A percentile compares a stretch with the other conserved stretches of the same genome.
Evolutionary conservation across 1,140 invertebrate species (phyloP).

Genomic region (Eulimnadia texana): DNA sequence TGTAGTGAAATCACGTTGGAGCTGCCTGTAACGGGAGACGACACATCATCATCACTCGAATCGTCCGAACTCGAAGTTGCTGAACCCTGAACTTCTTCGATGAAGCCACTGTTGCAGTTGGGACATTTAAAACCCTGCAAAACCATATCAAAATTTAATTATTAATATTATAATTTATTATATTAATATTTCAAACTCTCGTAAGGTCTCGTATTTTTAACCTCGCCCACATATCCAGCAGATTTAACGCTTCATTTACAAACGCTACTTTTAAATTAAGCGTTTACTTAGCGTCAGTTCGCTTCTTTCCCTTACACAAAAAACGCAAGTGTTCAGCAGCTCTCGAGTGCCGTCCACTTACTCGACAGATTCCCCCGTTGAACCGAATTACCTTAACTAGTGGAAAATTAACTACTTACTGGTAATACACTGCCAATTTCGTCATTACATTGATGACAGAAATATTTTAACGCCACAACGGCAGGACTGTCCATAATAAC

Average conservation of each 20-base stretch:
- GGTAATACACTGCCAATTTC: conserved; percentile 63
- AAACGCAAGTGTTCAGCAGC: conserved; percentile 11
- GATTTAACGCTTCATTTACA: neutral
- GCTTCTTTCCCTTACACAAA: too few relatives aligned
- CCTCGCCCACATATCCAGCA: too few relatives aligned
- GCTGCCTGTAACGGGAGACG: too few relatives aligned
- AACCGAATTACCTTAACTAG: too few relatives aligned
- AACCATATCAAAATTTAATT: conserved; percentile 23
- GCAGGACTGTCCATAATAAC: neutral
- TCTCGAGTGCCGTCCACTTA: neutral
- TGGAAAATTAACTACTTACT: too few relatives aligned
- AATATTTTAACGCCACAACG: conserved; percentile 37
- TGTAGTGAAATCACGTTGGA: too few relatives aligned
- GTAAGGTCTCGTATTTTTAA: too few relatives aligned
- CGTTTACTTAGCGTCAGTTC: neutral
- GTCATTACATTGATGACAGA: conserved; percentile 73
- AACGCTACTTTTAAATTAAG: neutral
- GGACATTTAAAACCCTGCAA: conserved; percentile 71
- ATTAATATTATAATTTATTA: neutral
- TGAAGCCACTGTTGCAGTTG: conserved; percentile 68
- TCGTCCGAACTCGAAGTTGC: conserved; percentile 25
- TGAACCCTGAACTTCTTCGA: conserved; percentile 52
- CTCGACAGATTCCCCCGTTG: neutral
- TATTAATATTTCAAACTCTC: neutral
- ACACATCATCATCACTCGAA: conserved; percentile 30